Evolutionary conservation across 2,797 vertebrate genomes (phyloP), one percentile per base, ranked within the genome.

Genomic region (Galaxias olidus): DNA sequence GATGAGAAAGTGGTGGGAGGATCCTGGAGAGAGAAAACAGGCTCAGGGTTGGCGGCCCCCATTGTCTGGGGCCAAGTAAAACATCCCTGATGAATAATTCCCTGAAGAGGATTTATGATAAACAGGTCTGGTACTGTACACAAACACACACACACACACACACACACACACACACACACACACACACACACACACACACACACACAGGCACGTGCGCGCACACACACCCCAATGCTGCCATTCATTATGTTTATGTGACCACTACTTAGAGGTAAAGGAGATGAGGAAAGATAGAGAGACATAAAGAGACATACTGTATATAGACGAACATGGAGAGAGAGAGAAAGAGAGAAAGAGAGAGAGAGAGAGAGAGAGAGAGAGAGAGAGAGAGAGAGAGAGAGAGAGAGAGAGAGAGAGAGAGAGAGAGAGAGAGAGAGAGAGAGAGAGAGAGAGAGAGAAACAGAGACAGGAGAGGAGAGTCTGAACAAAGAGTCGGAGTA

Each of bases 41-140:
- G 53, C 59, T 61, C 63, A 15, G 54, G 52, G 49, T 66, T 51
- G 66, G 57, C 67, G 63, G 61, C 65, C 68, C 61, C 47, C 15
- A 50, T 64, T 74, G 73, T 65, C 69, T 63, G 61, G 63, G 75
- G 79, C 79, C 75, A 81, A 80, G 76, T 79, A 77, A 72, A 75
- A 68, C 52, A 75, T 68, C 69, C 54, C 60, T 44, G 77, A 67
- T 70, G 20, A 76, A 78, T 63, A 73, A 72, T 30, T 30, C 30
- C 30, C 30, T 42, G 57, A 72, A 67, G 46, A 65, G 65, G 73
- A 73, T 62, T 62, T 69, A 69, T 72, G 55, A 67, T 67, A 72
- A 72, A 74, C 55, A 74, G 18, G 58, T 44, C 40, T 7, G 59
- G 47, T 13, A 61, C 9, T 47, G 43, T 20, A 20, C 40, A 41